Base-by-base conservation (phyloP, 2,113 vertebrate species). In the Dipodomys spectabilis region DNA sequence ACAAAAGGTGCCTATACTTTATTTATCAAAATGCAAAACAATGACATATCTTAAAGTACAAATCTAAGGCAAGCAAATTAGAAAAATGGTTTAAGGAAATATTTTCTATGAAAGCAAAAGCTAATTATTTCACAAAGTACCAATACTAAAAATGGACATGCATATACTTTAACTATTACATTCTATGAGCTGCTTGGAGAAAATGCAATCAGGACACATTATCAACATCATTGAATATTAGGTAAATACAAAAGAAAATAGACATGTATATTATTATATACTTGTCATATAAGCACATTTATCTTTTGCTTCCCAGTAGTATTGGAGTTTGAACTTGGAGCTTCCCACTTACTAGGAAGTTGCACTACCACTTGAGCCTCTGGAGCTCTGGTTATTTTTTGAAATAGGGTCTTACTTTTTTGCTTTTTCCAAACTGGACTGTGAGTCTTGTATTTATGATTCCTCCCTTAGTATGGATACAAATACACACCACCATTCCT, bases 241-340 rank as follows among this genome's bases (percentile, higher is more conserved):
- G 77, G 32, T 87, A 87, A 93, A 79, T 39, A 74, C 35, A 78
- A 72, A 93, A 69, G 27, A 86, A 86, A 95, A 90, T 6, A 74
- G 83, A 81, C 28, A 74, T 28, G 15, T 12, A 13, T 81, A 78
- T n/a, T 81, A 78, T n/a, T 72, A 35, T 53, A 83, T 84, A 35
- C 23, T 68, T 6, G 82, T 30, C 32, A 49, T 35, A 83, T 53
- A 79, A 35, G 9, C 27, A 89, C 75, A 89, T 82, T 68, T 82
- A 91, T 49, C n/a, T 67, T 18, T 57, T 57, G 53, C 53, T 57
- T 57, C 53, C 49, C 15, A 16, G 53, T 57, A 16, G 53, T 57
- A 57, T 16, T 57, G 53, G 53, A 4, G 53, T 57, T 57, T 16
- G 15, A 57, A 57, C 53, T 57, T 13, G 12, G 53, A 57, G 15